Conservation (phyloP, 2,113 vertebrate species). For the Pseudorectes ferrugineus region DNA sequence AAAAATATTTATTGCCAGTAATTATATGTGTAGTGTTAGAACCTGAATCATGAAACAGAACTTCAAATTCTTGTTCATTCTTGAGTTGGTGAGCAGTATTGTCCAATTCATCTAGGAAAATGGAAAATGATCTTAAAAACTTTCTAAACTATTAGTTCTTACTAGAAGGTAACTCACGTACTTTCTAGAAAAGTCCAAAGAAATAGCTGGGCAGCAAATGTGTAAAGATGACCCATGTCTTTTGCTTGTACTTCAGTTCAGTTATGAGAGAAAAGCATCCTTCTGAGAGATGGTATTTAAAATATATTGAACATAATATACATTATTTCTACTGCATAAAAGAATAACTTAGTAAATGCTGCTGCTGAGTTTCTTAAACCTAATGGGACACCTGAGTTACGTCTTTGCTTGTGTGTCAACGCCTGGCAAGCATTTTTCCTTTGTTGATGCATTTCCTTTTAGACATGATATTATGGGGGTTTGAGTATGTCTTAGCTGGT, state of each 20-base stretch:
- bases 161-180: neutral
- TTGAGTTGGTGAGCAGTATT: neutral
- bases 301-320: neutral
- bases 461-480: neutral
- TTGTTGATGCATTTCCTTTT: neutral
- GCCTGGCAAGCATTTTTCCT: neutral
- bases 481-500: neutral
- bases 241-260: neutral
- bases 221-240: neutral
- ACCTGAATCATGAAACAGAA: neutral
- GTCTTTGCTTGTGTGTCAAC: neutral
- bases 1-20: neutral
- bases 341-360: neutral
- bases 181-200: neutral
- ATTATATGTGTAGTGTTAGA: neutral
- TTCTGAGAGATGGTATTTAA: neutral
- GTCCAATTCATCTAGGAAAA: neutral
- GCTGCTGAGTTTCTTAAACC: neutral
- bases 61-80: neutral
- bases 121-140: neutral
- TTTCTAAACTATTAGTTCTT: neutral
- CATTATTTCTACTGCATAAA: neutral
- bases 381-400: neutral
- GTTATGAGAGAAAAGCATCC: neutral
- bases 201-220: neutral